Base-by-base conservation (phyloP, 1,140 invertebrate species). In the Globodera ellingtonae region DNA sequence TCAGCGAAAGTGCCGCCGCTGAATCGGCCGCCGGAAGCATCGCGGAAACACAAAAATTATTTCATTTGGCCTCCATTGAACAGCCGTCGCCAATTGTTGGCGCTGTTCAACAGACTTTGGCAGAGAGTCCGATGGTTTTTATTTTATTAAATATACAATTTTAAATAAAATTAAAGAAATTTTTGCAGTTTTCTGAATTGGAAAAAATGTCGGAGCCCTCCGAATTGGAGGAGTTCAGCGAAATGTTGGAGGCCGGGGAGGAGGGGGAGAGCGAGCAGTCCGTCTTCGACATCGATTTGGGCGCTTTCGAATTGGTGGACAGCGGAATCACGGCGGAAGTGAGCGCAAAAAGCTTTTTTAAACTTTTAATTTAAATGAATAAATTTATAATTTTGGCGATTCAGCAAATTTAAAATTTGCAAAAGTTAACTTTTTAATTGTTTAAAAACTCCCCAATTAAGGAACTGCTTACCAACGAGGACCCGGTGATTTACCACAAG, bases 271-370 rank as follows among this genome's bases (percentile, higher is more conserved):
- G 75, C n/a, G 75, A 79, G 67, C 50, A 66, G 48, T 50, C 62
- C 50, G 46, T 82, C 21, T 88, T 89, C 71, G 87, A 88, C 69
- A 81, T 88, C 21, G 87, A 88, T 73, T 76, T 88, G 21, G 87
- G 87, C n/a, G 87, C 86, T 5, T 88, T 89, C 77, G 87, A 88
- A 66, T 65, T 88, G 52, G 88, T 88, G 21, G 88, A 88, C 72
- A 86, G 84, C 78, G 87, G 86, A 24, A 77, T 88, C 21, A 79
- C 85, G 4, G 88, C 87, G 4, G 87, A 88, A 82, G 75, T 77
- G 74, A 65, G 46, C 46, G 18, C 13, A 62, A 62, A 73, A 35
- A 50, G 3, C 18, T 62, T 62, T 18, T 18, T 62, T 62, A 59
- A n/a, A n/a, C n/a, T n/a, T n/a, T n/a, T n/a, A n/a, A n/a, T n/a